These are phyloP conservation scores for Mayetiola destructor DNA, from an alignment of 2,888 invertebrate species.

Conservation along the genomic window DNA sequence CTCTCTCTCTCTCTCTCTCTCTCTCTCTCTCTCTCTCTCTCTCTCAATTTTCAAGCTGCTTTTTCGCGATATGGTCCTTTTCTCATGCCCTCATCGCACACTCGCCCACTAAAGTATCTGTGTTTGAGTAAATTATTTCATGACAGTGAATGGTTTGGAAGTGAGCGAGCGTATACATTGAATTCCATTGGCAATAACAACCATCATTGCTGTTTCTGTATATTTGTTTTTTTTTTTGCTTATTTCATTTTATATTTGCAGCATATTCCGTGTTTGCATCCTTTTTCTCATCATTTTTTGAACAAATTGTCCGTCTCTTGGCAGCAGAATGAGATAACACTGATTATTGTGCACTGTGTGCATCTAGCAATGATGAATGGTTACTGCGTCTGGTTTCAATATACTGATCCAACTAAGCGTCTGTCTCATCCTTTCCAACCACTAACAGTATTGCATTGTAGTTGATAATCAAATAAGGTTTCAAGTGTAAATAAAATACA, in stretches of 20 bases:
- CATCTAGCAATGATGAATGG: not conserved
- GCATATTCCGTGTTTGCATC: not conserved
- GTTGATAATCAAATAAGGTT: not conserved
- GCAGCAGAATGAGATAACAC: not conserved
- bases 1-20: not conserved
- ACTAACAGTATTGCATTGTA: conserved; percentile 9
- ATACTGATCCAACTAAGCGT: not conserved
- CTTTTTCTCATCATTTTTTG: not conserved
- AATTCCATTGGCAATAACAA: not conserved
- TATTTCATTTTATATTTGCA: no score
- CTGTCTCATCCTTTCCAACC: no score
- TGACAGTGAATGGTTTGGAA: not conserved
- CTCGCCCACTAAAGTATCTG: not conserved
- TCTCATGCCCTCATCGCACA: not conserved
- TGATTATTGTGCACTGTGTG: conserved; percentile 8
- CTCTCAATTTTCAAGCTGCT: not conserved
- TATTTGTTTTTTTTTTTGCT: no score
- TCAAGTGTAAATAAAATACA: conserved; percentile 6
- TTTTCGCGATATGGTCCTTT: not conserved
- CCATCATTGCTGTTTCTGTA: conserved; percentile 6
- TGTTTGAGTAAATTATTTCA: not conserved
- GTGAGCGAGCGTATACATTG: not conserved
- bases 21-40: not conserved
- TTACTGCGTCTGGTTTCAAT: not conserved
- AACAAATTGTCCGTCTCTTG: not conserved